Percentiles rank a stretch among this genome's conserved stretches.
phyloP scores from a whole-genome alignment of 2,888 invertebrate species.

The Rhogogaster chlorosoma region DNA sequence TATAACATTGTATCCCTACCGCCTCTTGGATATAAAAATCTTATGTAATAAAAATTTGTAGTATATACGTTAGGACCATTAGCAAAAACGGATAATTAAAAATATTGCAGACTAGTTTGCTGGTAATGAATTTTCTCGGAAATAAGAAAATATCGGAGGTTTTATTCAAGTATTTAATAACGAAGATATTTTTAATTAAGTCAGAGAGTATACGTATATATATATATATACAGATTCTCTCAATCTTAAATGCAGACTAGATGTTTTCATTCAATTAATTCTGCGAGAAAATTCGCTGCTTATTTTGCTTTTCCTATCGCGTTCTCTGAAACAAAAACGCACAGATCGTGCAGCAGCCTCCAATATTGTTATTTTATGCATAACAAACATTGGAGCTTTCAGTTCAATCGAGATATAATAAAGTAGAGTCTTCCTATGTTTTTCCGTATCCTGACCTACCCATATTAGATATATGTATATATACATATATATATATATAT shows the following conservation, averaged over 20 bases:
- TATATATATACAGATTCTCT: not conserved
- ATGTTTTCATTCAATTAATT: not conserved
- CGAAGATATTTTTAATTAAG: not conserved
- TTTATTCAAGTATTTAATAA: not conserved
- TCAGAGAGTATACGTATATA: not conserved
- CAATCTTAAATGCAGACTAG: not conserved
- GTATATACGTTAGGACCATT: not conserved
- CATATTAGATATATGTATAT: conserved; percentile 18
- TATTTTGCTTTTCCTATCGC: not conserved
- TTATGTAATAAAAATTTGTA: conserved; percentile 22
- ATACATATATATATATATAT: no score
- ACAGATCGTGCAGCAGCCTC: not conserved
- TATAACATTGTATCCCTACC: not conserved
- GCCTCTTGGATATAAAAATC: conserved; percentile 12
- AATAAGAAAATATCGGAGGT: conserved; percentile 3
- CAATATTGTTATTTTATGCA: conserved; percentile 1
- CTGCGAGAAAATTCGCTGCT: not conserved
- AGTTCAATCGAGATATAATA: conserved; percentile 65
- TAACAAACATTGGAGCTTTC: conserved; percentile 69
- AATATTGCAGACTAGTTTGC: not conserved
- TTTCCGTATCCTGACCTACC: conserved; percentile 60
- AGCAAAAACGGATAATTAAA: not conserved
- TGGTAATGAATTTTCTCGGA: not conserved
- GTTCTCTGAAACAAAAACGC: not conserved
- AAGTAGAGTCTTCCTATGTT: conserved; percentile 73